These are phyloP conservation scores for Monarcha castaneiventris DNA, from an alignment of 2,113 vertebrate genomes.

Conservation along the genomic window DNA sequence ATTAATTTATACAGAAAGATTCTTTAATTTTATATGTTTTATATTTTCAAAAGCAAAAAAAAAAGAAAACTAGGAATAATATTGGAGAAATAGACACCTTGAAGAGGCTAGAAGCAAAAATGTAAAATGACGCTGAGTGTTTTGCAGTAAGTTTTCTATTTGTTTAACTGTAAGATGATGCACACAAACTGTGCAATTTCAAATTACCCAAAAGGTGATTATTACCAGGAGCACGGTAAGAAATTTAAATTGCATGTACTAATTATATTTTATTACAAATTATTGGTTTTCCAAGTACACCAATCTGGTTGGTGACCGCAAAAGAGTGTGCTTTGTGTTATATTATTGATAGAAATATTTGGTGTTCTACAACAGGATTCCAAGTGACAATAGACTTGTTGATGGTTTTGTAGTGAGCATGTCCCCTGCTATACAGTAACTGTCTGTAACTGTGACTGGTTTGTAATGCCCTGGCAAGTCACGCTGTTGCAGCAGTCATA, in stretches of 20 bases:
- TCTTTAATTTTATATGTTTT: neutral
- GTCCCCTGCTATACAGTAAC: neutral
- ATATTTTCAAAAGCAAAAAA: neutral
- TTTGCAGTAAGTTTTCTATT: neutral
- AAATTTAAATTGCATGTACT: neutral
- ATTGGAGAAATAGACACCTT: neutral
- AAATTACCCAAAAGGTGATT: neutral
- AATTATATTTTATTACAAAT: conserved; percentile 3
- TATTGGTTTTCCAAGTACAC: neutral
- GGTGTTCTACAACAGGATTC: neutral
- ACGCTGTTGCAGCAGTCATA: conserved; percentile 30
- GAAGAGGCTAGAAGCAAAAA: neutral
- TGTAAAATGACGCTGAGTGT: neutral
- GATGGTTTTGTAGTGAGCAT: conserved; percentile 27
- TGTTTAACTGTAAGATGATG: neutral
- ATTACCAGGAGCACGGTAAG: neutral
- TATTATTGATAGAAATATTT: neutral
- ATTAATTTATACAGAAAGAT: neutral
- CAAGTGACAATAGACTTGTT: neutral
- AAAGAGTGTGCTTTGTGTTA: neutral
- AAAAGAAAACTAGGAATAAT: neutral
- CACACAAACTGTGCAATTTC: neutral
- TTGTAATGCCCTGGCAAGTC: conserved; percentile 64
- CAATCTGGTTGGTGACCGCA: neutral
- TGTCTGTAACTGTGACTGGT: conserved; percentile 41